Evolutionary conservation across 2,113 vertebrate genomes (phyloP), one percentile per base, ranked within the genome.

Genomic region (Scopus umbretta): DNA sequence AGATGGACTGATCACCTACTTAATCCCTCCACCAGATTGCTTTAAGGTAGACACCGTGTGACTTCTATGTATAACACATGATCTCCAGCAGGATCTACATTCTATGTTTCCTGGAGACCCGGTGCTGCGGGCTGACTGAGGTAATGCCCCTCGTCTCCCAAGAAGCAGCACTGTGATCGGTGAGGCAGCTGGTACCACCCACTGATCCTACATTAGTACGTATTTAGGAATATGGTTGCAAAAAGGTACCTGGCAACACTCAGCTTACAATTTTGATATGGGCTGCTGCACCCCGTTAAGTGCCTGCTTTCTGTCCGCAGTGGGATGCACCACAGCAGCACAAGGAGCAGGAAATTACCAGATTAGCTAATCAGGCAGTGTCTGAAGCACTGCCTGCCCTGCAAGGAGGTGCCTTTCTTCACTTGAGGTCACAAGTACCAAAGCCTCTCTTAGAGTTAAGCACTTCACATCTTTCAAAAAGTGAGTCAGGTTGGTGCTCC

Each of bases 21-120:
- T 94, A 86, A 96, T 92, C 75, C 80, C 63, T 67, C 30, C 8
- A 0, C 80, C 82, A 75, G 88, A 88, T 84, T 89, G 83, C 80
- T 81, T 74, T 90, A 88, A 92, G 52, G 86, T 78, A 92, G 93
- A 86, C 68, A 86, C 52, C 42, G 19, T 56, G 52, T 59, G 47
- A 88, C 79, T 93, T 90, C 25, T 80, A 79, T 27, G 23, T 43
- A 1, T 78, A 83, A 88, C 63, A 11, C 29, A 27, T 45, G 42
- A 13, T 34, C 38, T 86, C 53, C 62, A 16, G 53, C 3, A 49
- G 55, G 80, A 88, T 90, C 67, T 49, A 20, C 16, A 3, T 49
- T 93, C 21, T 56, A 17, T 13, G 2, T 43, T 43, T 96, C 25
- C 90, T 36, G 71, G 34, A 80, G 43, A 56, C 71, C 62, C 14